phyloP scores from a whole-genome alignment of 2,113 vertebrate species.

The Neotragus moschatus region DNA sequence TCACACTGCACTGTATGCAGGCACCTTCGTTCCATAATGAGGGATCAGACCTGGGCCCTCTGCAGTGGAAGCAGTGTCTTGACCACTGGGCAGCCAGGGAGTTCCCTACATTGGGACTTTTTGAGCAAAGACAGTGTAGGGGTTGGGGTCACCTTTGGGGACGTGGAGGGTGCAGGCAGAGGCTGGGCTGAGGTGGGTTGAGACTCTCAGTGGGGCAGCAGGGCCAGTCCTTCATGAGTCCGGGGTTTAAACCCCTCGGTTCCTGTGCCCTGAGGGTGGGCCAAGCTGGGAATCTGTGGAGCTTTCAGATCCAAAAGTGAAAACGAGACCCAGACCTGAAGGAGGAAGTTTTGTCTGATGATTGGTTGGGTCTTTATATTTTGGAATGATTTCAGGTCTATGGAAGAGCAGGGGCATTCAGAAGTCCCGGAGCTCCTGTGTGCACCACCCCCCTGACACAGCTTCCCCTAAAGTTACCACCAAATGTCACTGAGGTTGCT shows the following conservation, averaged over 20 bases:
- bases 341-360: background rate
- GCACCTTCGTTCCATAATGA: background rate
- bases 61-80: background rate
- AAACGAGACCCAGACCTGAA: background rate
- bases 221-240: background rate
- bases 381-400: background rate
- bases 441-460: background rate
- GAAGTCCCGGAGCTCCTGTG: background rate
- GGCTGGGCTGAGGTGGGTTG: background rate
- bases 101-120: background rate
- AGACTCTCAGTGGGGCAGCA: rapidly evolving
- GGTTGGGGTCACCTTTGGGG: background rate
- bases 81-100: background rate
- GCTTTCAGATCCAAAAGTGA: background rate
- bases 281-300: background rate
- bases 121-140: background rate
- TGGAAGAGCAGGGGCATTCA: background rate
- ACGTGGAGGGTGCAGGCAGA: rapidly evolving
- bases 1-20: no score
- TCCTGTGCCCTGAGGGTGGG: background rate
- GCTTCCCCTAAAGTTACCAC: rapidly evolving
- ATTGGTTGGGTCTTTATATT: background rate
- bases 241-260: background rate
- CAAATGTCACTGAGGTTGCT: rapidly evolving
- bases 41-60: background rate